These are phyloP conservation scores for Beaufortia kweichowensis DNA, from an alignment of 2,113 vertebrate species.

Conservation along the genomic window DNA sequence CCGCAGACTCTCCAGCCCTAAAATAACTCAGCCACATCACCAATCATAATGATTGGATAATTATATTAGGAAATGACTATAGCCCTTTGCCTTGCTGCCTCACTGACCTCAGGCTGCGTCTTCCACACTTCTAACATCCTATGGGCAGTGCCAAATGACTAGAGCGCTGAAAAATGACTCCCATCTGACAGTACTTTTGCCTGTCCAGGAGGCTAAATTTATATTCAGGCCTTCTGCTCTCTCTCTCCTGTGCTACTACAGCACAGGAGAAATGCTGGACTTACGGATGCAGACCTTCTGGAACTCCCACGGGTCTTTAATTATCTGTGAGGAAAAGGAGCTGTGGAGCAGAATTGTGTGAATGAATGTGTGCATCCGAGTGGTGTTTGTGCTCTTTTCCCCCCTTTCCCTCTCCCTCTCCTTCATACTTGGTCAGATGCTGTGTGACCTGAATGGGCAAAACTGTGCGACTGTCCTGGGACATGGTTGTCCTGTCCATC, in stretches of 20 bases:
- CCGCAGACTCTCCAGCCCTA: constrained; percentile 10
- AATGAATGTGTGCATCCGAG: constrained; percentile 25
- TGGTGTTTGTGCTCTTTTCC: background rate
- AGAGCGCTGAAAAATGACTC: constrained; percentile 39
- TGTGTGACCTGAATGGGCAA: constrained; percentile 55
- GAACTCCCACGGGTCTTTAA: constrained; percentile 49
- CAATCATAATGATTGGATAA: constrained; percentile 45
- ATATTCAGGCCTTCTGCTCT: constrained; percentile 23
- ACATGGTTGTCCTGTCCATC: constrained; percentile 24
- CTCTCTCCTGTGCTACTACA: background rate
- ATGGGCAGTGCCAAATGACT: constrained; percentile 31
- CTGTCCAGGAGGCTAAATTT: constrained; percentile 30
- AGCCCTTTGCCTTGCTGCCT: constrained; percentile 11
- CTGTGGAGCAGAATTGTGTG: background rate
- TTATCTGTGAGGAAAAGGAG: constrained; percentile 36
- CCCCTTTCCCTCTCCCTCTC: background rate
- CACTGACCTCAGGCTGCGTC: constrained; percentile 7
- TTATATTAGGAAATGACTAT: constrained; percentile 41
- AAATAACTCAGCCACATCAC: constrained; percentile 35
- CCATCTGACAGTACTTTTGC: background rate
- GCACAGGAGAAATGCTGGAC: constrained; percentile 27
- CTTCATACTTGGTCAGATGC: constrained; percentile 19
- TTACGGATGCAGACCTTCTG: constrained; percentile 34
- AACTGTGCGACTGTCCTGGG: constrained; percentile 20
- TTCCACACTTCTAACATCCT: constrained; percentile 33